Evolutionary conservation across 2,797 vertebrate species (phyloP).

Genomic region (Fistularia commersonii): DNA sequence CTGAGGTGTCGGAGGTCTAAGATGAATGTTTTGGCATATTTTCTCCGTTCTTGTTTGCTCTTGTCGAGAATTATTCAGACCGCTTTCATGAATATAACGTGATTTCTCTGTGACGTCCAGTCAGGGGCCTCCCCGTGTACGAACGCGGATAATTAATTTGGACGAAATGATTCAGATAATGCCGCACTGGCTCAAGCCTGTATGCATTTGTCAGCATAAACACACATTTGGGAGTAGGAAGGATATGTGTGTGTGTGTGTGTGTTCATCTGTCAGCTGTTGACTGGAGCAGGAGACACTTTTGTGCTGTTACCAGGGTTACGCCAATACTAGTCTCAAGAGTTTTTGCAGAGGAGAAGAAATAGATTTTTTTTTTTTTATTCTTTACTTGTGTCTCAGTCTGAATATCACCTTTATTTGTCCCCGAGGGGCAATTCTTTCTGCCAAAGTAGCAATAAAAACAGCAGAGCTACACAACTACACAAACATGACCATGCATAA

Average conservation of each 20-base stretch:
- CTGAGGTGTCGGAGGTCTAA: too few relatives aligned
- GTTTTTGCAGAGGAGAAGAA: conserved; percentile 34
- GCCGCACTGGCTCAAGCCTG: too few relatives aligned
- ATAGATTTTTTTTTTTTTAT: conserved; percentile 36
- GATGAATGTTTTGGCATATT: too few relatives aligned
- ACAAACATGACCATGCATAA: background rate
- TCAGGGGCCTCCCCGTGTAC: too few relatives aligned
- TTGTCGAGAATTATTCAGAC: too few relatives aligned
- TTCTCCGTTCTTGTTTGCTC: too few relatives aligned
- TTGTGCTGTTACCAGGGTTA: conserved; percentile 43
- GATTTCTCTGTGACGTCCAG: too few relatives aligned
- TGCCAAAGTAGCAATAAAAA: conserved; percentile 5
- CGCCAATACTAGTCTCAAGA: conserved; percentile 19
- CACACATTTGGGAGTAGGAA: too few relatives aligned
- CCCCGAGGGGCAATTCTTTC: conserved; percentile 4
- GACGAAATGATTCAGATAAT: too few relatives aligned
- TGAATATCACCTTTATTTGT: conserved; percentile 18
- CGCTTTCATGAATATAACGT: too few relatives aligned
- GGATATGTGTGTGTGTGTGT: conserved; percentile 10
- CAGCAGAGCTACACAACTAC: background rate
- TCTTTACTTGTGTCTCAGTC: conserved; percentile 15
- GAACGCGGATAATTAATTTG: too few relatives aligned
- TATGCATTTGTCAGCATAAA: too few relatives aligned
- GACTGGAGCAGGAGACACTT: conserved; percentile 13
- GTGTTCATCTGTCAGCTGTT: background rate